A percentile compares a stretch with the other conserved stretches of the same genome.
These are phyloP conservation scores for Drosophila peninsularis DNA, from an alignment of 2,888 invertebrate species.

Conservation along the genomic window DNA sequence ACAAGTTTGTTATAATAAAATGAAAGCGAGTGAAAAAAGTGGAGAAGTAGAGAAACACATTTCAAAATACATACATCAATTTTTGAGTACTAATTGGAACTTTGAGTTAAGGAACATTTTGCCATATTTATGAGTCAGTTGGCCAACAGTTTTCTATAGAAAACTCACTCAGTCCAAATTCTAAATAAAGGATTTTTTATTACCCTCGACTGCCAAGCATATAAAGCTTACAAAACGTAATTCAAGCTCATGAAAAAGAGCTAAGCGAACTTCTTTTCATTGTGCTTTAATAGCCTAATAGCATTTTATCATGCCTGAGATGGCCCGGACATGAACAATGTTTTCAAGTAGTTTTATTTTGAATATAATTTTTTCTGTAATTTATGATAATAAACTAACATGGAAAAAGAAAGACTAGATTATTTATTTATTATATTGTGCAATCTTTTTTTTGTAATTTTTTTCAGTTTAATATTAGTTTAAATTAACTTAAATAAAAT, in stretches of 20 bases:
- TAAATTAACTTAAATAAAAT: neutral
- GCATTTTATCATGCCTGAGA: slow-evolving; percentile 2
- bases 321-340: neutral
- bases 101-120: slow-evolving; percentile 26
- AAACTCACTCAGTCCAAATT: neutral
- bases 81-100: slow-evolving; percentile 55
- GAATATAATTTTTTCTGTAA: no score
- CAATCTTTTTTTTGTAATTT: neutral
- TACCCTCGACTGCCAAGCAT: slow-evolving; percentile 4
- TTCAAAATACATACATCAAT: slow-evolving; percentile 55
- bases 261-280: slow-evolving; percentile 13
- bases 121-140: slow-evolving; percentile 27
- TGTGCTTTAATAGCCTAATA: slow-evolving; percentile 14
- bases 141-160: slow-evolving; percentile 21
- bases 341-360: neutral
- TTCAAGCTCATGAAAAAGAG: slow-evolving; percentile 3
- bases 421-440: no score
- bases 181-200: neutral
- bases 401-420: no score
- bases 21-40: slow-evolving; percentile 7
- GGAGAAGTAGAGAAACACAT: slow-evolving; percentile 19
- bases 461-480: neutral
- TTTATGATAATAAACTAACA: no score
- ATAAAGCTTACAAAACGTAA: slow-evolving; percentile 9
- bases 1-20: slow-evolving; percentile 25